Percentiles rank a stretch among this genome's conserved stretches.
Evolutionary conservation across 2,888 invertebrate species (phyloP).

Genomic region (Serripes groenlandicus): DNA sequence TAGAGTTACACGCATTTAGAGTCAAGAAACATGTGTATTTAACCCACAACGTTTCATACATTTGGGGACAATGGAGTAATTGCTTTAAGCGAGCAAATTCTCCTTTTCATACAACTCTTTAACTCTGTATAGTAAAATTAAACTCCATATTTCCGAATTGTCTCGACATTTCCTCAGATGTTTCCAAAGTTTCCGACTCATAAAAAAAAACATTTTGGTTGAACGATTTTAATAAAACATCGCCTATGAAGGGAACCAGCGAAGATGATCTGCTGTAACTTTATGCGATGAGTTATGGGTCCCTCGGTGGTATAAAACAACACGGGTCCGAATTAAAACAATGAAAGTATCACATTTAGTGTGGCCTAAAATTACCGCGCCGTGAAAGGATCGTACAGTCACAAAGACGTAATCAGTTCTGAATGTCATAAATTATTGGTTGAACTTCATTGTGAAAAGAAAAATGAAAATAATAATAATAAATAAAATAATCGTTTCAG

Average conservation of each 20-base stretch:
- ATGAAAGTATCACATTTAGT: conserved; percentile 24
- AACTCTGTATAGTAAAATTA: too few relatives aligned
- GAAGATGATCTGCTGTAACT: conserved; percentile 15
- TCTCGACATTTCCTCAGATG: too few relatives aligned
- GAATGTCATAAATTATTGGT: background rate
- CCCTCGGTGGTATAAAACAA: conserved; percentile 9
- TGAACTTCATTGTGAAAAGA: too few relatives aligned
- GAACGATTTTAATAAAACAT: conserved; percentile 2
- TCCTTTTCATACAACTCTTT: too few relatives aligned
- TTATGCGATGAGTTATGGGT: background rate
- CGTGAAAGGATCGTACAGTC: conserved; percentile 13
- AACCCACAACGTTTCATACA: too few relatives aligned
- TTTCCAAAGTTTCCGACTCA: background rate
- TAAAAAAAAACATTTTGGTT: too few relatives aligned
- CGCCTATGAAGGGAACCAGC: background rate
- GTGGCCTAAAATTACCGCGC: conserved; percentile 2
- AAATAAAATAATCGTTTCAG: too few relatives aligned
- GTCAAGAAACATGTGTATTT: too few relatives aligned
- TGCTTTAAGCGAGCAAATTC: background rate
- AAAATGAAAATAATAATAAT: too few relatives aligned
- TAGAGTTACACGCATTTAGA: too few relatives aligned
- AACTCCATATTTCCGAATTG: too few relatives aligned
- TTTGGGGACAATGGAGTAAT: background rate
- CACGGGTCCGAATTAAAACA: conserved; percentile 21
- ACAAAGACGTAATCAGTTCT: background rate